Conservation (phyloP, 1,140 invertebrate genomes). For the Chrysopa pallens region DNA sequence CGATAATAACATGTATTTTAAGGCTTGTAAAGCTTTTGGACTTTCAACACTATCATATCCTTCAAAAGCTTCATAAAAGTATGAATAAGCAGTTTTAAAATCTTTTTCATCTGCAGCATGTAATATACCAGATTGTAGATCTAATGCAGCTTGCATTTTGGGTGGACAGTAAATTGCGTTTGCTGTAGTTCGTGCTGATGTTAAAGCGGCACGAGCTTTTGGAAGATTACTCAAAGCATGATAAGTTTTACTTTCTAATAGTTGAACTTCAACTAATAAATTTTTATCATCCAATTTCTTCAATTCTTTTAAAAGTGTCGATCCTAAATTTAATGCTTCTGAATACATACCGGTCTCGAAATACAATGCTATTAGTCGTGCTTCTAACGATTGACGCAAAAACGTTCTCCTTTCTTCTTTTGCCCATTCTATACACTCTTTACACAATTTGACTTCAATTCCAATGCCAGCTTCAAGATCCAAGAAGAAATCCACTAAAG, state of each 20-base stretch:
- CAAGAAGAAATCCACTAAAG: slow-evolving; percentile 92
- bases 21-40: slow-evolving; percentile 75
- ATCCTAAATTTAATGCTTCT: slow-evolving; percentile 69
- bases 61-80: slow-evolving; percentile 99
- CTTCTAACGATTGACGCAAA: slow-evolving; percentile 87
- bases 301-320: slow-evolving; percentile 76
- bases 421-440: slow-evolving; percentile 99
- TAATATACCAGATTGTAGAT: slow-evolving; percentile 94
- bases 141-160: slow-evolving; percentile 90
- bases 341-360: slow-evolving; percentile 84
- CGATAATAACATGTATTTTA: slow-evolving; percentile 98
- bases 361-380: slow-evolving; percentile 81
- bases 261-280: slow-evolving; percentile 87
- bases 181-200: slow-evolving; percentile 94
- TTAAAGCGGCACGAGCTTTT: slow-evolving; percentile 91
- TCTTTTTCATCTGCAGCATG: slow-evolving; percentile 98
- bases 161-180: slow-evolving; percentile 99
- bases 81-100: slow-evolving; percentile 99
- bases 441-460: slow-evolving; percentile 74
- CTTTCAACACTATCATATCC: slow-evolving; percentile 93
- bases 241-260: slow-evolving; percentile 97
- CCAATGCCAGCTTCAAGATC: slow-evolving; percentile 90
- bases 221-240: slow-evolving; percentile 93
- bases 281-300: slow-evolving; percentile 99
- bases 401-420: slow-evolving; percentile 95